Percentiles rank a stretch among this genome's conserved stretches.
Conservation (phyloP, 2,797 vertebrate genomes). For the Odontamblyopus lacepedii region DNA sequence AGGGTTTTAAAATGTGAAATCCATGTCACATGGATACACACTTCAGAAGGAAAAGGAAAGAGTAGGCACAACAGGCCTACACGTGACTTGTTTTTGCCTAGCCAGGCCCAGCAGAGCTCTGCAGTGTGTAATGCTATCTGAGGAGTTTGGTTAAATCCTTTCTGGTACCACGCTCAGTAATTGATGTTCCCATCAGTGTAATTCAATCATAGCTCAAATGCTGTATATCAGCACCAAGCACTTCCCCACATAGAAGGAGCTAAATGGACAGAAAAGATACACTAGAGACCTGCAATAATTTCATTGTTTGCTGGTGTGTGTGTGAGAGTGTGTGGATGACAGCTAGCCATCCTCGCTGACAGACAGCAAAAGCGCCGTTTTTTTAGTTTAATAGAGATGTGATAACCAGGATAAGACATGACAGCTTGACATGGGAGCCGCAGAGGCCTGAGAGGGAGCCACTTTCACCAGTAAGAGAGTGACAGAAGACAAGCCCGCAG, state of each 20-base stretch:
- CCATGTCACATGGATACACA: background rate
- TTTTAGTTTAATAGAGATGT: constrained; percentile 41
- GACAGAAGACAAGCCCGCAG: constrained; percentile 5
- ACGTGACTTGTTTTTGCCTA: constrained; percentile 11
- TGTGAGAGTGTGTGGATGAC: constrained; percentile 17
- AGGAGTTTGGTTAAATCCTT: constrained; percentile 48
- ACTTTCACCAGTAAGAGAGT: constrained; percentile 14
- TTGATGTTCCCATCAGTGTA: constrained; percentile 73
- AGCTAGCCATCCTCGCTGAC: constrained; percentile 13
- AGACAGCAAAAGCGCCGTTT: constrained; percentile 25
- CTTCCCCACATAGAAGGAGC: constrained; percentile 62
- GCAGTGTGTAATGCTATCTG: constrained; percentile 50
- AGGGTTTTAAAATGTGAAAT: background rate
- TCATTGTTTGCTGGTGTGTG: constrained; percentile 39
- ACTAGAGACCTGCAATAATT: constrained; percentile 65
- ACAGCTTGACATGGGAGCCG: constrained; percentile 30
- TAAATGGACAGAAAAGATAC: constrained; percentile 73
- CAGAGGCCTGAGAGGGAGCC: constrained; percentile 6
- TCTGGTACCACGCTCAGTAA: constrained; percentile 53
- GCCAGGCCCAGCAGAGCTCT: constrained; percentile 22
- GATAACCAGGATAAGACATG: constrained; percentile 35
- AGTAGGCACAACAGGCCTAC: background rate
- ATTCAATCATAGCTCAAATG: constrained; percentile 70
- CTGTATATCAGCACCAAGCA: constrained; percentile 66
- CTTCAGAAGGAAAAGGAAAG: background rate